Percentiles rank a stretch among this genome's conserved stretches.
Evolutionary conservation across 2,888 invertebrate species (phyloP).

Genomic region (Geophilus truncorum): DNA sequence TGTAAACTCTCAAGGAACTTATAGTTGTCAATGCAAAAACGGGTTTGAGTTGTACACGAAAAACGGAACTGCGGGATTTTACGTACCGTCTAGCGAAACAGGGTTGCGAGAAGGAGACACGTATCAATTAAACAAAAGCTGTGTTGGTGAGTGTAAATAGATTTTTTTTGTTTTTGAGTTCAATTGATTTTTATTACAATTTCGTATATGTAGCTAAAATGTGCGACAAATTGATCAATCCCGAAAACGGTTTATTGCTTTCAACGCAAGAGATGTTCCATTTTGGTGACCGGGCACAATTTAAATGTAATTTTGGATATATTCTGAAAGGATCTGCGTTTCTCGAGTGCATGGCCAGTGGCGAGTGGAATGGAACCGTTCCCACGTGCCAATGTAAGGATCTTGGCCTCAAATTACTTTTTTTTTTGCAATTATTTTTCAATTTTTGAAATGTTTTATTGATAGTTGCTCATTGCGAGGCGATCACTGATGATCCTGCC

Average conservation of each 20-base stretch:
- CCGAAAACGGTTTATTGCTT: conserved; percentile 78
- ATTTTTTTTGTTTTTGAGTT: not conserved
- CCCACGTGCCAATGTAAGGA: conserved; percentile 87
- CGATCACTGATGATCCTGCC: conserved; percentile 78
- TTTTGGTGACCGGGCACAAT: conserved; percentile 81
- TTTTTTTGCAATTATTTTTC: not conserved
- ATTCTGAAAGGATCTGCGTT: conserved; percentile 83
- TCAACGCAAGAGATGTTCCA: conserved; percentile 73
- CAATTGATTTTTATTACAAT: not conserved
- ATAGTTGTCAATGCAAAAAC: conserved; percentile 79
- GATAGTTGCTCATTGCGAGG: conserved; percentile 81
- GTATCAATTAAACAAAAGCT: conserved; percentile 86
- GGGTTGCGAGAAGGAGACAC: conserved; percentile 84
- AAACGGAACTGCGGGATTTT: conserved; percentile 85
- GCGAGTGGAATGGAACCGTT: conserved; percentile 87
- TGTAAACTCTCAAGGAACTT: conserved; percentile 79
- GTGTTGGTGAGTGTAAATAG: conserved; percentile 60
- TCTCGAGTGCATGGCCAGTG: conserved; percentile 79
- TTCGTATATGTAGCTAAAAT: conserved; percentile 57
- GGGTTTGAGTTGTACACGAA: conserved; percentile 81
- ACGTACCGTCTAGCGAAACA: conserved; percentile 72
- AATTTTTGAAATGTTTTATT: conserved; percentile 18
- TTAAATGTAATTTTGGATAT: conserved; percentile 92
- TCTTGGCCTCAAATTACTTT: not conserved
- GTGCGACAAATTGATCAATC: conserved; percentile 70